Percentiles rank a stretch among this genome's conserved stretches.
phyloP scores from a whole-genome alignment of 2,113 vertebrate genomes.

The Oxyruncus cristatus region DNA sequence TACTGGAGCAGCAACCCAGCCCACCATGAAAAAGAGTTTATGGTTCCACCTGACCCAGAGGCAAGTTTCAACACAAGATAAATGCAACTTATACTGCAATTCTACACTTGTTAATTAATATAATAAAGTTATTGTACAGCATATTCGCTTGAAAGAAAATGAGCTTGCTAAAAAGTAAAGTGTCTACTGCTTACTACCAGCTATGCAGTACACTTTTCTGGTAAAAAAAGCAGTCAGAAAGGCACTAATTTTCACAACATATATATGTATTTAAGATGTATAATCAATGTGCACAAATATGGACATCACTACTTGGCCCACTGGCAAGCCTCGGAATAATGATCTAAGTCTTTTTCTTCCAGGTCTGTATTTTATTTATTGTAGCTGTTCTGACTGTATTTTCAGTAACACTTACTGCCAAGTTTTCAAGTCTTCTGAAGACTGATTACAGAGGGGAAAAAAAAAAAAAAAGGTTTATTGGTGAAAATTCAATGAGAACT shows the following conservation, averaged over 20 bases:
- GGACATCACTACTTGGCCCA: background rate
- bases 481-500: background rate
- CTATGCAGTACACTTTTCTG: background rate
- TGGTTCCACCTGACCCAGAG: background rate
- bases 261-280: background rate
- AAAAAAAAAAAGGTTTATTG: background rate
- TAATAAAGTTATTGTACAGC: background rate
- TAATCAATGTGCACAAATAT: background rate
- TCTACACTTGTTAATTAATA: background rate
- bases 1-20: background rate
- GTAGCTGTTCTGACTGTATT: background rate
- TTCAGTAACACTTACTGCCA: background rate
- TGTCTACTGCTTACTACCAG: background rate
- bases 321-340: background rate
- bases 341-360: background rate
- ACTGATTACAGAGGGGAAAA: background rate
- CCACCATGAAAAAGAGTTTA: background rate
- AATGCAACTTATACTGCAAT: background rate
- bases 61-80: background rate
- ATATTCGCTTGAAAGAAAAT: background rate
- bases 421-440: background rate
- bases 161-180: background rate
- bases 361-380: background rate
- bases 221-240: background rate
- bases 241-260: background rate